Evolutionary conservation across 2,113 vertebrate genomes (phyloP).

Genomic region (Indri indri): DNA sequence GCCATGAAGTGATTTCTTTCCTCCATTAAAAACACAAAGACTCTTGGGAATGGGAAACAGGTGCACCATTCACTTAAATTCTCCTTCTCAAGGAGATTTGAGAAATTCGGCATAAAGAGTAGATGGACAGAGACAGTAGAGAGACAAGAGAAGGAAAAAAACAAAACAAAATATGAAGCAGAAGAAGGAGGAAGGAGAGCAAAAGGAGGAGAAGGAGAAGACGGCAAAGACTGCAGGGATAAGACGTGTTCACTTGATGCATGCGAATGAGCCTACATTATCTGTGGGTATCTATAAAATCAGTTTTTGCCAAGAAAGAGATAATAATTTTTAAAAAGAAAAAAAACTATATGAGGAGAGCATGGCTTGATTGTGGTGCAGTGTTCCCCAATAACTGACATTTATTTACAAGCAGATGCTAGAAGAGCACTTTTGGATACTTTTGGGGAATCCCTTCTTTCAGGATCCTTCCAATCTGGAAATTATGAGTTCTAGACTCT

Average conservation of each 20-base stretch:
- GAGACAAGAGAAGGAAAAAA: neutral
- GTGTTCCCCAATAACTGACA: neutral
- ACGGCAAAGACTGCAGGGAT: neutral
- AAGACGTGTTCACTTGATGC: neutral
- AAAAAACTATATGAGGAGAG: neutral
- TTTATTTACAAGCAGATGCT: neutral
- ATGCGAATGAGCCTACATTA: neutral
- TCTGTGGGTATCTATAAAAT: neutral
- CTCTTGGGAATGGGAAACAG: neutral
- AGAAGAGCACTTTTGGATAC: neutral
- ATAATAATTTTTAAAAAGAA: neutral
- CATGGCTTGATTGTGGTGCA: neutral
- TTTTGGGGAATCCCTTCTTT: neutral
- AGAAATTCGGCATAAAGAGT: neutral
- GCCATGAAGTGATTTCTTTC: neutral
- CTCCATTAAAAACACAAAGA: neutral
- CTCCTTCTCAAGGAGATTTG: neutral
- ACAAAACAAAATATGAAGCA: neutral
- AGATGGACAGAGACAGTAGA: neutral
- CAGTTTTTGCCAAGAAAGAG: neutral
- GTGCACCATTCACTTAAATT: neutral
- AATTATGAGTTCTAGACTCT: neutral
- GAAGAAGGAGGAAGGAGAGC: too few species aligned
- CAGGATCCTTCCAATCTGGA: neutral
- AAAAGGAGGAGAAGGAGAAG: neutral